phyloP scores from a whole-genome alignment of 2,113 vertebrate species.

The Agelaius tricolor region DNA sequence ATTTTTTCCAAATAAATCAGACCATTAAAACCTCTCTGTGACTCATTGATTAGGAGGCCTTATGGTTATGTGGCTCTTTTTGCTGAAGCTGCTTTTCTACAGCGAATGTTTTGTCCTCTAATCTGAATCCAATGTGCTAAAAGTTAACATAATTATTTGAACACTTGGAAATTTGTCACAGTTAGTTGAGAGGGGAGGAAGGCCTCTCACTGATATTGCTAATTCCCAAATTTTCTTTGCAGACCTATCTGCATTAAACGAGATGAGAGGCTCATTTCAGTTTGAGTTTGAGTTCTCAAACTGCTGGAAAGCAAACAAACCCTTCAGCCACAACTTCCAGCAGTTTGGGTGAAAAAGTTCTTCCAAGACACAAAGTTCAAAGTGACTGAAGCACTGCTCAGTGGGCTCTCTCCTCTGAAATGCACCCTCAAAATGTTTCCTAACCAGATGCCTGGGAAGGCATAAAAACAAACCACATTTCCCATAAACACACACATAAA shows the following conservation, averaged over 20 bases:
- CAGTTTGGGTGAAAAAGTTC: not conserved
- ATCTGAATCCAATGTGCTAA: not conserved
- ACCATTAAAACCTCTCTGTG: not conserved
- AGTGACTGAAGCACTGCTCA: not conserved
- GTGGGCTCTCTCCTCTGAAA: not conserved
- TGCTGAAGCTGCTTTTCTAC: conserved; percentile 22
- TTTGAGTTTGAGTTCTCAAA: not conserved
- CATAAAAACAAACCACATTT: conserved; percentile 8
- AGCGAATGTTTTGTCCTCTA: not conserved
- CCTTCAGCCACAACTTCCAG: not conserved
- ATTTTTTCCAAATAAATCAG: not conserved
- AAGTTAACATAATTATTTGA: conserved; percentile 27
- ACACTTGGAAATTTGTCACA: not conserved
- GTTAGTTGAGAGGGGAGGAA: not conserved
- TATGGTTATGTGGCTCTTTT: conserved; percentile 3
- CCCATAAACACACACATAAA: not conserved
- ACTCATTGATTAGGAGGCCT: not conserved
- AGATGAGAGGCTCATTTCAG: not conserved
- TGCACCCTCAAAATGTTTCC: not conserved
- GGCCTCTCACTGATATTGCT: not conserved
- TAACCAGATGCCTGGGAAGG: not conserved
- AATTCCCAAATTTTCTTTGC: not conserved
- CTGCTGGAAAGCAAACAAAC: not conserved
- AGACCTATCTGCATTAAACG: not conserved
- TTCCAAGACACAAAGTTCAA: not conserved